Evolutionary conservation across 1,140 invertebrate genomes (phyloP).

Genomic region (Hydropsyche tenuis): DNA sequence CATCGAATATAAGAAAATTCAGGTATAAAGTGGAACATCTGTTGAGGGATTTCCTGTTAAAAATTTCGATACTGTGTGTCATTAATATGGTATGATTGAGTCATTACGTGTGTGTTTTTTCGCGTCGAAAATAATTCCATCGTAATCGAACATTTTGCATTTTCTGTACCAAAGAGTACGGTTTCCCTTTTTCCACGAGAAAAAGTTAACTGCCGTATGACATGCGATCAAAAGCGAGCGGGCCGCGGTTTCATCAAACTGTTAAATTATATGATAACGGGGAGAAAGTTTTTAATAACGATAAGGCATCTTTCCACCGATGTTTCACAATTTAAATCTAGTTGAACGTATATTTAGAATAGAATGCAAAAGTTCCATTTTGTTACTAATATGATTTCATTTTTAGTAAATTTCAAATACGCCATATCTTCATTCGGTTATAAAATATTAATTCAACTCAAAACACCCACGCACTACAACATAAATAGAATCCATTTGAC

Average conservation of each 20-base stretch:
- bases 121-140: background rate
- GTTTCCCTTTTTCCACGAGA: slow-evolving; percentile 39
- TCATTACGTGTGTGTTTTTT: background rate
- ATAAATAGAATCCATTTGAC: too few species aligned
- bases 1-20: slow-evolving; percentile 20
- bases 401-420: background rate
- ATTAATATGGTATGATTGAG: too few species aligned
- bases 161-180: slow-evolving; percentile 34
- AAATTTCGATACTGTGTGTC: background rate
- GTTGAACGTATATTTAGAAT: too few species aligned
- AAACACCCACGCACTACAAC: too few species aligned
- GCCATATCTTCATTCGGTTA: too few species aligned
- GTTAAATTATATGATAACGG: slow-evolving; percentile 48
- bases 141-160: slow-evolving; percentile 31
- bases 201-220: slow-evolving; percentile 37
- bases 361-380: background rate
- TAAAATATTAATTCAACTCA: too few species aligned
- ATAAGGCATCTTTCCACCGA: slow-evolving; percentile 36
- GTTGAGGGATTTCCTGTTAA: slow-evolving; percentile 17
- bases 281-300: slow-evolving; percentile 49
- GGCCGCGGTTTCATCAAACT: slow-evolving; percentile 47
- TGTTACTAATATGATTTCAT: background rate
- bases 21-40: slow-evolving; percentile 46
- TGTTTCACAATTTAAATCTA: background rate
- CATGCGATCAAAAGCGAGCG: slow-evolving; percentile 37